Base-by-base conservation (phyloP, 2,888 invertebrate species). In the Drosophila formosana region DNA sequence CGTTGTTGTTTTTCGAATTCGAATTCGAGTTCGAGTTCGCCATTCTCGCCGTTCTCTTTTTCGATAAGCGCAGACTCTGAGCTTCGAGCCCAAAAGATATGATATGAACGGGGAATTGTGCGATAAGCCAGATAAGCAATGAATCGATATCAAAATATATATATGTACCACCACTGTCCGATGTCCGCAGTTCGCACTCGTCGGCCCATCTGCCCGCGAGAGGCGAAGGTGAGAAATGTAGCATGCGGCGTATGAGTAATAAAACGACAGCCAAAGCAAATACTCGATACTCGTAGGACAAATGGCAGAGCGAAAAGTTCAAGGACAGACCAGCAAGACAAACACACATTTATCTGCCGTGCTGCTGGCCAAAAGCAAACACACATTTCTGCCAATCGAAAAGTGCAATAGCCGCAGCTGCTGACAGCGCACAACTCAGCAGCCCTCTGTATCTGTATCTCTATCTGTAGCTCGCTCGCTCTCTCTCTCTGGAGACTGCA, bases 51-150 rank as follows among this genome's bases (percentile, higher is more conserved):
- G 28, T 11, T 34, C 4, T 32, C 8, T 11, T n/a, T 11, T 41
- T 7, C 66, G 67, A 80, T 75, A 67, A 74, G 71, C 52, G 30
- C 55, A 75, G 78, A 87, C 78, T 82, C 80, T 72, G 81, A 51
- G 64, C 66, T 41, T 39, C 41, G 43, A n/a, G 25, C 37, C 26
- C 18, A 18, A 18, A 26, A 43, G 47, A 64, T 77, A 72, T 58
- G 61, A 58, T 78, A 75, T 64, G 56, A n/a, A 37, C 58, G 18
- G 30, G 30, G 34, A 61, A 66, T 62, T 43, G 8, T 37, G 49
- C 50, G 41, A 18, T 45, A 67, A 74, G 57, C 28, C 43, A 66
- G 75, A 76, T 76, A 78, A 76, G 74, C 74, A 43, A 23, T 18
- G 34, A 73, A 84, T 84, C 85, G 82, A 84, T 81, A 63, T 28